Evolutionary conservation across 2,888 invertebrate species (phyloP), one percentile per base, ranked within the genome.

Genomic region (Reticulitermes lucifugus): DNA sequence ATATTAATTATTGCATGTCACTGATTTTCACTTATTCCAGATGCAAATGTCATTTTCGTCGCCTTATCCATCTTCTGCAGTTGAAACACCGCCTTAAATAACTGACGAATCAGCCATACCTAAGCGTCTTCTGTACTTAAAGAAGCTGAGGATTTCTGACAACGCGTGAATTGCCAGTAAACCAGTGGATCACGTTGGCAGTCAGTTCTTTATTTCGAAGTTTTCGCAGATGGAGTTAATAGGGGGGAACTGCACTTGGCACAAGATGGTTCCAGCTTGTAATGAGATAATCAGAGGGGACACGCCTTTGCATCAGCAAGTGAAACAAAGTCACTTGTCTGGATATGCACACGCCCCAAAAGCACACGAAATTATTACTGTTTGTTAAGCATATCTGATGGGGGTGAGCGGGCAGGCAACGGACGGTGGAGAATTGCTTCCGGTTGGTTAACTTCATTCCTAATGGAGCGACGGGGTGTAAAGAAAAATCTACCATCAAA

Each of bases 351-450:
- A 60, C 80, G 41, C 80, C 70, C 41, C 41, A 46, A 81, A 70
- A 70, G 46, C 46, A 81, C 65, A 12, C n/a, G 81, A 65, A 41
- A 9, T 77, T 77, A 77, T 77, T 77, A 25, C 65, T 79, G 75
- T 77, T 77, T 51, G 18, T 55, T 55, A 18, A 5, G 65, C 65
- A 51, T 51, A 51, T 35, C 73, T 46, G 77, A n/a, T 46, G 46
- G 46, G 51, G 77, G 46, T 77, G 73, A 60, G 29, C 18, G n/a
- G 55, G 25, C 51, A 60, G 51, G 75, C 41, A 75, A 22, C 41
- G 35, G n/a, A 46, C 70, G 70, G 77, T 46, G 77, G n/a, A 77
- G 70, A 81, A 81, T 70, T 43, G 70, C 70, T 81, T 81, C 70
- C 81, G 81, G 43, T 70, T 77, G n/a, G 77, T 77, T 77, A 41